Base-by-base conservation (phyloP, 64 coral and sea anemone genomes). In the Hydrozoanthus tunicans region DNA sequence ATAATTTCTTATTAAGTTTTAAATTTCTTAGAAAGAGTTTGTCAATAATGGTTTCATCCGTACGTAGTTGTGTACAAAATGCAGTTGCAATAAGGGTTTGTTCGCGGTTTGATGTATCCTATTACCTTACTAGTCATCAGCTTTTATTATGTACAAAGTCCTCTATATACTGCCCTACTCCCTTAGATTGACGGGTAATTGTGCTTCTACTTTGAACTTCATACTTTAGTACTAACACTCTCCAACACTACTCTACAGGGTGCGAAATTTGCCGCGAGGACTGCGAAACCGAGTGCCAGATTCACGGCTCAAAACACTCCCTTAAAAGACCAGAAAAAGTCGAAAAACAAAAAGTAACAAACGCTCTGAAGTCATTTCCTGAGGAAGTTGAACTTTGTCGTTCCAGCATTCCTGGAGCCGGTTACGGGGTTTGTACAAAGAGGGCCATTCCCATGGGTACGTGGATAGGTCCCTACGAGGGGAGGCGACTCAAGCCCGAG, bases 391-490 rank as follows among this genome's bases (percentile, higher is more conserved):
- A 93, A 14, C 63, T 93, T 2, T 93, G 91, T 17, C 82, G 81
- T 32, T 93, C 91, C 14, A 93, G 51, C 70, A 93, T 93, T 7
- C 91, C 91, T 0, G 91, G 91, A 25, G 82, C 82, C 4, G 80
- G 58, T 17, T 93, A 93, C 14, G 91, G 91, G 6, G 91, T 93
- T 10, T 79, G 79, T 53, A 85, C 91, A 0, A 93, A 78, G 73
- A 83, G 62, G 9, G 59, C 73, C 25, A 86, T 93, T 67, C 91
- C 91, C 10, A 13, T 93, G 55, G 91, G 91, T 9, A 93, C 91
- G 12, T 93, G 91, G 91, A 93, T 93, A 1, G 91, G 91, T 5
- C 91, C 91, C 5, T 93, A 93, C 56, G 91, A 93, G 61, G 91
- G 91, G 17, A 77, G 55, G 20, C 60, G 91, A n/a, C 20, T 93